phyloP scores from a whole-genome alignment of 2,797 vertebrate genomes.

The Adelosebastes latens region DNA sequence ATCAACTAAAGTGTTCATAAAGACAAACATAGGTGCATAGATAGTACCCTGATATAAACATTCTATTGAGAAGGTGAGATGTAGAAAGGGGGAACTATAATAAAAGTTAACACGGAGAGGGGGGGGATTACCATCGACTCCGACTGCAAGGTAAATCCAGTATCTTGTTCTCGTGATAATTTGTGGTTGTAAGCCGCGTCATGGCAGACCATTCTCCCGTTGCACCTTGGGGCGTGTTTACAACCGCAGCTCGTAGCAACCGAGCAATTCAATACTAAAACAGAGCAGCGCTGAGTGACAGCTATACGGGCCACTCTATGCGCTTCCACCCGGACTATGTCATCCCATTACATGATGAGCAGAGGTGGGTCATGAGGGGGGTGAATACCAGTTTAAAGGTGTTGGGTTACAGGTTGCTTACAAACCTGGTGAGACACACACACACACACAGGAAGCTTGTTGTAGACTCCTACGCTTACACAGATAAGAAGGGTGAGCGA shows the following conservation, averaged over 20 bases:
- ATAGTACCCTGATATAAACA: neutral
- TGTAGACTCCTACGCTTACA: conserved; percentile 37
- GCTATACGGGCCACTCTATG: conserved; percentile 56
- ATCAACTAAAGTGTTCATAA: neutral
- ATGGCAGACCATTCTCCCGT: conserved; percentile 57
- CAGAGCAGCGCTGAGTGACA: conserved; percentile 57
- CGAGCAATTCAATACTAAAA: conserved; percentile 70
- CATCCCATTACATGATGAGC: conserved; percentile 61
- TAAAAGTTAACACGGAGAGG: neutral
- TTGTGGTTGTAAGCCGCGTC: conserved; percentile 18
- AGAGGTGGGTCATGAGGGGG: conserved; percentile 47
- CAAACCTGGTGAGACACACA: conserved; percentile 48
- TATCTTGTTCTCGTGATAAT: conserved; percentile 27
- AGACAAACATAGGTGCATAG: neutral
- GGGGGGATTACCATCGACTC: conserved; percentile 16
- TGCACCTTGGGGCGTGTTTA: conserved; percentile 64
- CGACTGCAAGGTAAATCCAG: conserved; percentile 10
- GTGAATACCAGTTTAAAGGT: conserved; percentile 76
- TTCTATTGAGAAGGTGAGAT: neutral
- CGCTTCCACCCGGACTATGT: conserved; percentile 34
- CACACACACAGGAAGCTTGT: conserved; percentile 55
- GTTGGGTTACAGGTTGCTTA: conserved; percentile 76
- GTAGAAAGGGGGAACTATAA: neutral
- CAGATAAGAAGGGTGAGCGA: conserved; percentile 35
- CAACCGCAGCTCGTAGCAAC: conserved; percentile 76